phyloP scores from a whole-genome alignment of 2,113 vertebrate genomes.

The Galemys pyrenaicus region DNA sequence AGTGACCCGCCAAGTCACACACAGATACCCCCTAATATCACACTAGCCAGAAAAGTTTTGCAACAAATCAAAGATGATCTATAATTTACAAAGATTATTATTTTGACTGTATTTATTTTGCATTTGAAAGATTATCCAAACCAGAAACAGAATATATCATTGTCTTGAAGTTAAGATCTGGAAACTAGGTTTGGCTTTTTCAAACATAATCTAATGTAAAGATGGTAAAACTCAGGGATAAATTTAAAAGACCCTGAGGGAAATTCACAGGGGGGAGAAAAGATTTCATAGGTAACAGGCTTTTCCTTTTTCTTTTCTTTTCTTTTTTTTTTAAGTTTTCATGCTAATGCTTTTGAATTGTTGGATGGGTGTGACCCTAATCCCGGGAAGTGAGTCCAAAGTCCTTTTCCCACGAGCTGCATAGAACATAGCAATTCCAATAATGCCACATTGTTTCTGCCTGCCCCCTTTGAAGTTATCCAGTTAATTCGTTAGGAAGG shows the following conservation, averaged over 20 bases:
- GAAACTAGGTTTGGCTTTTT: constrained; percentile 27
- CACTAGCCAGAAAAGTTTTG: constrained; percentile 58
- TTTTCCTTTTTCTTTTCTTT: not conserved
- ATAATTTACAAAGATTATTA: constrained; percentile 39
- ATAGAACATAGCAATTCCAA: not conserved
- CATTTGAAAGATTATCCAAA: constrained; percentile 68
- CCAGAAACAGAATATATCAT: constrained; percentile 64
- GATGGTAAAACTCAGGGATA: constrained; percentile 8
- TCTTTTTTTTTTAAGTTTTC: not conserved
- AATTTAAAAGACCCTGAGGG: constrained; percentile 71
- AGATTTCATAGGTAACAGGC: constrained; percentile 54
- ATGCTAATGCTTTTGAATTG: constrained; percentile 50
- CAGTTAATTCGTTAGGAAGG: not conserved
- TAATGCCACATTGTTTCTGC: not conserved
- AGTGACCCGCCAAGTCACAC: constrained; percentile 70
- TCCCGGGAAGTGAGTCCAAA: constrained; percentile 33
- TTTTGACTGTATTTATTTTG: constrained; percentile 41
- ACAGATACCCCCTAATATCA: not conserved
- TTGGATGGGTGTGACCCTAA: constrained; percentile 55
- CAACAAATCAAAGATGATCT: constrained; percentile 66
- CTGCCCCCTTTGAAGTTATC: not conserved
- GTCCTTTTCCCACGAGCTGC: constrained; percentile 54
- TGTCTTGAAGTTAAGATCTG: constrained; percentile 71
- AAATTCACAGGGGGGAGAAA: constrained; percentile 53
- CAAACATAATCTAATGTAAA: constrained; percentile 55